phyloP scores from a whole-genome alignment of 2,888 invertebrate species.

The Rhagonycha fulva region DNA sequence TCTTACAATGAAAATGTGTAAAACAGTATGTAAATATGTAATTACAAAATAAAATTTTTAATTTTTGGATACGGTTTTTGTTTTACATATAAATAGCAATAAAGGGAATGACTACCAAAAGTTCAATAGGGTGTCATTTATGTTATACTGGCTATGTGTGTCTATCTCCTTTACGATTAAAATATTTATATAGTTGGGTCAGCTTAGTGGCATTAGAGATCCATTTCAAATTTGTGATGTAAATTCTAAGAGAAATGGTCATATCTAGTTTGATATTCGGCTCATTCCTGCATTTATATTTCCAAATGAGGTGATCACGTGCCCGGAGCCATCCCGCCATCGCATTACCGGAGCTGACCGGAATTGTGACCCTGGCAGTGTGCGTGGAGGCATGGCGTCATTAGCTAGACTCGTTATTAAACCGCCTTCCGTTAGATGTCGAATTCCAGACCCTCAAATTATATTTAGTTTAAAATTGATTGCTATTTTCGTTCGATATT shows the following conservation, averaged over 20 bases:
- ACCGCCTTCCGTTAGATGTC: conserved; percentile 29
- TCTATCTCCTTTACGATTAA: conserved; percentile 11
- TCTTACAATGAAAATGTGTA: too few species aligned
- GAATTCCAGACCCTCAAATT: conserved; percentile 31
- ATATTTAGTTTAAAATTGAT: conserved; percentile 30
- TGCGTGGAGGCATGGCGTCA: conserved; percentile 37
- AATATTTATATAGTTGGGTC: conserved; percentile 23
- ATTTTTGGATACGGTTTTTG: background rate
- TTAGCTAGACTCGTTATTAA: conserved; percentile 35
- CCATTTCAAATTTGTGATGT: conserved; percentile 30
- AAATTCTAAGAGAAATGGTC: conserved; percentile 31
- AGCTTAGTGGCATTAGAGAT: conserved; percentile 28
- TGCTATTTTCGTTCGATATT: conserved; percentile 23
- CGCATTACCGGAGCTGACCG: conserved; percentile 38
- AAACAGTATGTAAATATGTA: too few species aligned
- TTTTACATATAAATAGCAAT: background rate
- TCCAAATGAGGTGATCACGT: conserved; percentile 39
- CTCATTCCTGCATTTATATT: conserved; percentile 37
- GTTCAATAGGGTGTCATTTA: background rate
- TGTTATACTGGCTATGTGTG: background rate
- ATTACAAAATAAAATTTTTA: too few species aligned
- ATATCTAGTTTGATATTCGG: conserved; percentile 36
- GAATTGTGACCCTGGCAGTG: conserved; percentile 36
- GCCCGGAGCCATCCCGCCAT: conserved; percentile 37
- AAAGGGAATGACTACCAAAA: background rate